Evolutionary conservation across 1,140 invertebrate species (phyloP).

Genomic region (Platyscapa corneri): DNA sequence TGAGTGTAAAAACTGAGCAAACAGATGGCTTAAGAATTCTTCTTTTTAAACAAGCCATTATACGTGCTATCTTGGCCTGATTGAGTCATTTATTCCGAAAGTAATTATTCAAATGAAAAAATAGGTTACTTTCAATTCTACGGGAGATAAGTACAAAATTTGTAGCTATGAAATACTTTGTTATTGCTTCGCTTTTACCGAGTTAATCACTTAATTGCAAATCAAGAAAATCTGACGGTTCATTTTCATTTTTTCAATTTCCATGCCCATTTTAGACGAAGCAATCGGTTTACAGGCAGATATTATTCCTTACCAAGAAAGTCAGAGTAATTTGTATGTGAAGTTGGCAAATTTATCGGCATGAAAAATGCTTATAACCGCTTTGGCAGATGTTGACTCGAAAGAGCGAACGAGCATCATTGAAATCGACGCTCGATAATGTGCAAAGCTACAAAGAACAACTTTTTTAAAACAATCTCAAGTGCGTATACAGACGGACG

Average conservation of each 20-base stretch:
- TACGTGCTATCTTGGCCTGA: not conserved
- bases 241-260: slow-evolving; percentile 1
- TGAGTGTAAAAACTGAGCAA: not conserved
- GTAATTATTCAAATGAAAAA: not conserved
- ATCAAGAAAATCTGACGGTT: not conserved
- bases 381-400: not conserved
- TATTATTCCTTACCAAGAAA: not conserved
- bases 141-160: not conserved
- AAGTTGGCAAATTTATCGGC: not conserved
- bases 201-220: not conserved
- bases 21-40: not conserved
- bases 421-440: not conserved
- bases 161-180: not conserved
- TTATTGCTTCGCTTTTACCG: not conserved
- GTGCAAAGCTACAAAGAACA: not conserved
- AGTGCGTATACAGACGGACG: not conserved
- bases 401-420: not conserved
- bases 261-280: no score
- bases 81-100: not conserved
- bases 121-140: not conserved
- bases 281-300: no score
- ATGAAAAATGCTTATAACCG: not conserved
- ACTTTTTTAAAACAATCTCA: not conserved
- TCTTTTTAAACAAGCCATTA: not conserved
- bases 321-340: not conserved